A percentile compares a stretch with the other conserved stretches of the same genome.
These are phyloP conservation scores for Plusia festucae DNA, from an alignment of 2,888 invertebrate genomes.

Conservation along the genomic window DNA sequence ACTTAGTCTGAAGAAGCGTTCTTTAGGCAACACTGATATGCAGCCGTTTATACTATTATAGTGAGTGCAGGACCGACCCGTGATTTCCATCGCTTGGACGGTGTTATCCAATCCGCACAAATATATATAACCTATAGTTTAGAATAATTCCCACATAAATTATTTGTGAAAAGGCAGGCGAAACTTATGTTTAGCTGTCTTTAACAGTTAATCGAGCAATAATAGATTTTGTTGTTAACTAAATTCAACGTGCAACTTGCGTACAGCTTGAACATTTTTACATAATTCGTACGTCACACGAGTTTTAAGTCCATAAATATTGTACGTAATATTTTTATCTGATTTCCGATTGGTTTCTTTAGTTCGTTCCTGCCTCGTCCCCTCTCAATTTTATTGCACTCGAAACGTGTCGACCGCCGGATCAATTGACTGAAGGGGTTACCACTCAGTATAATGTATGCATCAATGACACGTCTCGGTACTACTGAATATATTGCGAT, in stretches of 20 bases:
- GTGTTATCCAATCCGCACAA: not conserved
- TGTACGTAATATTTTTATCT: too few relatives aligned
- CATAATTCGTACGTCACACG: too few relatives aligned
- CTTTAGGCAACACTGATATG: constrained; percentile 7
- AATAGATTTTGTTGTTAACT: too few relatives aligned
- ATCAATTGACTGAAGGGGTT: not conserved
- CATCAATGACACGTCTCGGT: not conserved
- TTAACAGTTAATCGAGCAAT: too few relatives aligned
- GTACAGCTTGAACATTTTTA: too few relatives aligned
- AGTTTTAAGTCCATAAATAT: too few relatives aligned
- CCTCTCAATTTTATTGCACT: constrained; percentile 4
- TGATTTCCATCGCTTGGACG: constrained; percentile 4
- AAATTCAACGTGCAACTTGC: too few relatives aligned
- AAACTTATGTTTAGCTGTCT: too few relatives aligned
- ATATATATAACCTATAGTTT: not conserved
- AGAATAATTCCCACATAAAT: too few relatives aligned
- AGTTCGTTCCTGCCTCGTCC: not conserved
- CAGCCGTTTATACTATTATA: constrained; percentile 24
- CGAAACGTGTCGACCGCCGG: constrained; percentile 1
- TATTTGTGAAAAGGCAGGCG: too few relatives aligned
- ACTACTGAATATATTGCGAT: too few relatives aligned
- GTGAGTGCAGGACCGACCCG: constrained; percentile 5
- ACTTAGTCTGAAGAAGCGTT: not conserved
- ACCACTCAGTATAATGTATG: not conserved
- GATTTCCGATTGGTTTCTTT: not conserved